Evolutionary conservation across 2,113 vertebrate genomes (phyloP).

Genomic region (Pachycephala philippinensis): DNA sequence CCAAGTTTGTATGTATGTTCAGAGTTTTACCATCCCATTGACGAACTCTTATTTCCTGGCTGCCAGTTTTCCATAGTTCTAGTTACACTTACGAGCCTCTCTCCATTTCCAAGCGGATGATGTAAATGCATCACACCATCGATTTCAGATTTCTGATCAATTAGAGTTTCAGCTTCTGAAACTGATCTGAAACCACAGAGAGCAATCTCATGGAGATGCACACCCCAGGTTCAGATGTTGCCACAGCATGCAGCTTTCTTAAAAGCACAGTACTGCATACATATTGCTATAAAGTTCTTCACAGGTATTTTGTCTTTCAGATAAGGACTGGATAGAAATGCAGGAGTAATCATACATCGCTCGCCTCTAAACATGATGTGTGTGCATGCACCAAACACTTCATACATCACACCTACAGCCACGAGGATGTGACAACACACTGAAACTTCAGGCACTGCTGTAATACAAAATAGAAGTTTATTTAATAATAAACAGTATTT

Average conservation of each 20-base stretch:
- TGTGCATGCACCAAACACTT: background rate
- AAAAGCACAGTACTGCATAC: background rate
- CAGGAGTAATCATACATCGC: background rate
- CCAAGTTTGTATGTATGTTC: background rate
- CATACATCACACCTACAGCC: background rate
- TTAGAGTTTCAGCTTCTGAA: background rate
- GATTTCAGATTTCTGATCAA: background rate
- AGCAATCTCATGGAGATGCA: background rate
- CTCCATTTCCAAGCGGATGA: background rate
- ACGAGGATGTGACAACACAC: background rate
- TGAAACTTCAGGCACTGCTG: background rate
- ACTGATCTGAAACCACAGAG: background rate
- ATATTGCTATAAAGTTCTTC: background rate
- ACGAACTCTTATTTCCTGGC: background rate
- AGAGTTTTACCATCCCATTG: background rate
- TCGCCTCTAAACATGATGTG: background rate
- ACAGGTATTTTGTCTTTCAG: background rate
- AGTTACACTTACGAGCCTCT: background rate
- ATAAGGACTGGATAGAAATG: background rate
- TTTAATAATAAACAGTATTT: background rate
- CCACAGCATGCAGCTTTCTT: background rate
- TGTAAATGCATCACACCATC: background rate
- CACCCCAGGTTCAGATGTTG: background rate
- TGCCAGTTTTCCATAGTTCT: background rate
- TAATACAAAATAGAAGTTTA: background rate